Conservation (phyloP, 2,797 vertebrate species). For the Sebastes kiyomatsui region DNA sequence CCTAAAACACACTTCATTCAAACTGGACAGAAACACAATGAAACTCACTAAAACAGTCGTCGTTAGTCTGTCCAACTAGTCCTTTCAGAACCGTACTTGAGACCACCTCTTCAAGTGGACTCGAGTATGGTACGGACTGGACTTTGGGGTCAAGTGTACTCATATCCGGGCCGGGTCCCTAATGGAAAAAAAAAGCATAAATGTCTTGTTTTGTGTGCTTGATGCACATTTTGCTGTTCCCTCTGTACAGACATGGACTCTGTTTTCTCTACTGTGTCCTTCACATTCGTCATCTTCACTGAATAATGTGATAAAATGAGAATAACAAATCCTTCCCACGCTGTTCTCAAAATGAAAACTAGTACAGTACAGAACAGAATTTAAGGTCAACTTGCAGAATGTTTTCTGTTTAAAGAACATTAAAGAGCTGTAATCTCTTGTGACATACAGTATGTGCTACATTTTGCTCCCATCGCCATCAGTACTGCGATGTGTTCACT, state of each 20-base stretch:
- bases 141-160: too few species aligned
- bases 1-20: too few species aligned
- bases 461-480: neutral
- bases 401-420: neutral
- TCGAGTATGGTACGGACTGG: too few species aligned
- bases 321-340: neutral
- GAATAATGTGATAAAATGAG: neutral
- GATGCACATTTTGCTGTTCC: neutral
- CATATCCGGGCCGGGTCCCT: too few species aligned
- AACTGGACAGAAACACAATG: too few species aligned
- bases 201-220: neutral
- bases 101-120: too few species aligned
- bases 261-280: neutral
- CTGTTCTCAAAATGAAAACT: neutral
- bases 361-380: neutral
- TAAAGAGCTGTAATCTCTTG: neutral
- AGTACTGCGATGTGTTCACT: constrained; percentile 29
- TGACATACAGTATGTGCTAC: neutral
- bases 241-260: neutral
- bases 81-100: too few species aligned
- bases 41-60: too few species aligned
- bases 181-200: neutral
- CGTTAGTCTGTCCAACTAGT: too few species aligned
- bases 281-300: neutral
- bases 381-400: neutral